phyloP scores from a whole-genome alignment of 1,140 invertebrate genomes.

The Sarcophaga peregrina region DNA sequence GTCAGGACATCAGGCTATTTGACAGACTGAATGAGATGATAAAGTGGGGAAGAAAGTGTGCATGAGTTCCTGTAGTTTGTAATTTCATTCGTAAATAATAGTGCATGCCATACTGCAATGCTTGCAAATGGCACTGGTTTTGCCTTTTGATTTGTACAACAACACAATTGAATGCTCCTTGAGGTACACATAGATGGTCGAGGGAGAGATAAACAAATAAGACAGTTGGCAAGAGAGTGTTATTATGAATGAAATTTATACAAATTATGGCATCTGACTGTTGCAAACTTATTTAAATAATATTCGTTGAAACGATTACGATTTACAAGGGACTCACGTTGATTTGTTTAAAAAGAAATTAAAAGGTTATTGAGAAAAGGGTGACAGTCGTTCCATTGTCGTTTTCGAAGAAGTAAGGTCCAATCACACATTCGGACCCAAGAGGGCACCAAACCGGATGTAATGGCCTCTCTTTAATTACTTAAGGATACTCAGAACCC shows the following conservation, averaged over 20 bases:
- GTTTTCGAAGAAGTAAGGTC: too few relatives aligned
- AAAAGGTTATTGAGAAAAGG: background rate
- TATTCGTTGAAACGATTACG: background rate
- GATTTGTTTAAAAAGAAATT: background rate
- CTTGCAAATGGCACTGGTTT: background rate
- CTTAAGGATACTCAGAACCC: too few relatives aligned
- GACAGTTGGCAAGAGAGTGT: too few relatives aligned
- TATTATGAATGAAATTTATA: too few relatives aligned
- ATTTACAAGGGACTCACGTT: background rate
- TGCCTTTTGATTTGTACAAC: background rate
- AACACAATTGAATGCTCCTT: too few relatives aligned
- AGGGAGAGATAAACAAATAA: too few relatives aligned
- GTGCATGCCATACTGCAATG: background rate
- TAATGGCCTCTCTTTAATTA: background rate
- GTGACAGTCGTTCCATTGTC: background rate
- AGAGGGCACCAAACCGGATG: background rate
- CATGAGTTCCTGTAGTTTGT: background rate
- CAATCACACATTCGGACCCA: too few relatives aligned
- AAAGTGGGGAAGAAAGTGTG: background rate
- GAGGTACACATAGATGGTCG: too few relatives aligned
- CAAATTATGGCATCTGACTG: constrained; percentile 10
- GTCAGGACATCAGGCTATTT: background rate
- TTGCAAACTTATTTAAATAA: background rate
- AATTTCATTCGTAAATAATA: background rate
- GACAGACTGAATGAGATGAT: background rate